Evolutionary conservation across 1,140 invertebrate genomes (phyloP), one percentile per base, ranked within the genome.

Genomic region (Drosophila subpulchrella): DNA sequence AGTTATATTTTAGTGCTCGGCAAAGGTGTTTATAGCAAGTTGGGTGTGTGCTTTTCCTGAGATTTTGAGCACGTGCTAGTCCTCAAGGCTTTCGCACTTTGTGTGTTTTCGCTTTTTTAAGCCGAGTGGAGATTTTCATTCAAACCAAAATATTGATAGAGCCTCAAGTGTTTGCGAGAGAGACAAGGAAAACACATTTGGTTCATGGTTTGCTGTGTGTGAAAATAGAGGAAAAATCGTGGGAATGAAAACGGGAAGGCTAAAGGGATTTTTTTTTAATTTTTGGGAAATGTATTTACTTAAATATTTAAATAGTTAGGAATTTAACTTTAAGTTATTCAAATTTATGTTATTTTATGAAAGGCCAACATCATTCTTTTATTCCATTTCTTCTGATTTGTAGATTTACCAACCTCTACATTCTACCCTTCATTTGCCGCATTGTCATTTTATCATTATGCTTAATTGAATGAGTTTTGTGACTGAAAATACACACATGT

Each of bases 1-100:
- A 86, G 82, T 79, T 89, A 89, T 88, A 88, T 88, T 88, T 88
- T 88, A 86, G 76, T 83, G 80, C 79, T 89, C 50, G 67, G 46
- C 71, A 76, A 83, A 83, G 79, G 83, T 89, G 84, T 79, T 78
- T 75, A 81, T 75, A 59, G 67, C 62, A 74, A 72, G 80, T 81
- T 68, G 24, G 47, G 68, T 46, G 59, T 76, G 58, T 55, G 36
- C 32, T 34, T 65, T 68, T 7, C 56, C 74, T 77, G 83, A 82
- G 83, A 86, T 86, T 86, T 86, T 53, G 56, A 78, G 83, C 82
- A 86, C 82, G 82, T 82, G 82, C 82, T 75, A 78, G 70, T 79
- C 78, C 75, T 82, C 74, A 73, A 70, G 65, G 80, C 81, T 76
- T 82, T 79, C 84, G 81, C 61, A 76, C 50, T 75, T 60, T 81